These are phyloP conservation scores for Numenius phaeopus DNA, from an alignment of 2,797 vertebrate genomes.

Conservation along the genomic window DNA sequence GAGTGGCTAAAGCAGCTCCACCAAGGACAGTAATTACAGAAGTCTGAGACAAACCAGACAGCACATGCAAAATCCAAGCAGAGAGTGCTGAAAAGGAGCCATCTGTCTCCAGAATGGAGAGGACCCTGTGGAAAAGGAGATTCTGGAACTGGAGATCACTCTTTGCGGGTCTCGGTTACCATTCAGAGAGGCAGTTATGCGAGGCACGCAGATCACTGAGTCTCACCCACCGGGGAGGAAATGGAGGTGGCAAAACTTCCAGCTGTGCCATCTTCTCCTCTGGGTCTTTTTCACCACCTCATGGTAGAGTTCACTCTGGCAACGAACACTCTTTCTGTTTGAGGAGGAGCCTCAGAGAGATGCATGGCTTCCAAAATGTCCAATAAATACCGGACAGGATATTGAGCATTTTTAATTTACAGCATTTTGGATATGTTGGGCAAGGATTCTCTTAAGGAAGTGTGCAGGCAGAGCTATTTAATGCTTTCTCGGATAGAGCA, in stretches of 20 bases:
- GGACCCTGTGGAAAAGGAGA: not conserved
- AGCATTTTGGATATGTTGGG: not conserved
- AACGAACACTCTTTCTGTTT: conserved; percentile 16
- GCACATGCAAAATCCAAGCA: not conserved
- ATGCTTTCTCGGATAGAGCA: not conserved
- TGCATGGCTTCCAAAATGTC: not conserved
- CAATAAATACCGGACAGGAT: not conserved
- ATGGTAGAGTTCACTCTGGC: conserved; percentile 13
- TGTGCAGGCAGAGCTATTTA: not conserved
- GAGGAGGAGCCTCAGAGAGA: not conserved
- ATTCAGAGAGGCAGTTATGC: not conserved
- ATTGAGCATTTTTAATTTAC: not conserved
- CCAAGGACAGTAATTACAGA: not conserved
- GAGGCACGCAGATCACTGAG: not conserved
- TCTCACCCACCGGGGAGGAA: not conserved
- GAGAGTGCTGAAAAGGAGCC: not conserved
- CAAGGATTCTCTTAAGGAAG: not conserved
- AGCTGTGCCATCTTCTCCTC: not conserved
- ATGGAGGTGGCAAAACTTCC: not conserved
- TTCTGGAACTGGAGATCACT: not conserved
- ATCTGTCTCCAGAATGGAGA: not conserved
- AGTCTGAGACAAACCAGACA: not conserved
- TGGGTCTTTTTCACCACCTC: not conserved
- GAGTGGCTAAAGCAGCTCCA: not conserved
- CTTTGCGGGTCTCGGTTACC: not conserved